phyloP scores from a whole-genome alignment of 2,113 vertebrate species.

The Haemorhous mexicanus region DNA sequence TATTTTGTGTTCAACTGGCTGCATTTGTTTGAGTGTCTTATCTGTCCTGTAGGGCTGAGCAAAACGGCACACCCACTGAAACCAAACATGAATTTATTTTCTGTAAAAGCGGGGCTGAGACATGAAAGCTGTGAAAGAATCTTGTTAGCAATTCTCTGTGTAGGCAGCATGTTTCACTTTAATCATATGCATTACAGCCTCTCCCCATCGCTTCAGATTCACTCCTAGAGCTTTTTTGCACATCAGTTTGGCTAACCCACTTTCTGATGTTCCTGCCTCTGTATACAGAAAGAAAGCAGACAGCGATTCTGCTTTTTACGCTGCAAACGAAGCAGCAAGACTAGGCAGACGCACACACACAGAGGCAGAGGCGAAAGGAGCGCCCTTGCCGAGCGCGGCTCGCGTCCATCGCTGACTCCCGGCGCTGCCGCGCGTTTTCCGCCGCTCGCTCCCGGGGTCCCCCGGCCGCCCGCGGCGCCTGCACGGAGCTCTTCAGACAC shows the following conservation, averaged over 20 bases:
- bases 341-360: neutral
- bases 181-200: conserved; percentile 22
- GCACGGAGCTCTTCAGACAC: conserved; percentile 57
- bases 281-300: neutral
- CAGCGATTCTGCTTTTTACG: neutral
- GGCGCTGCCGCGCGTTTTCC: neutral
- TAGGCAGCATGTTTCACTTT: conserved; percentile 51
- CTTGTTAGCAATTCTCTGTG: conserved; percentile 32
- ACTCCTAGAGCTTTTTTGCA: neutral
- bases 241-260: conserved; percentile 44
- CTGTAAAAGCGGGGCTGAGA: conserved; percentile 19
- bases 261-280: neutral
- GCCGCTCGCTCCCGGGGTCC: neutral
- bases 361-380: neutral
- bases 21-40: neutral
- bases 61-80: neutral
- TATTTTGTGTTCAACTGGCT: neutral
- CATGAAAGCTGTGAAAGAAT: conserved; percentile 26
- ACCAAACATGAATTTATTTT: conserved; percentile 42
- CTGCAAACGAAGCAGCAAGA: neutral
- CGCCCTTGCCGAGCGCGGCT: neutral
- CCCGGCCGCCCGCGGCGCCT: neutral
- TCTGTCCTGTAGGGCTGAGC: neutral
- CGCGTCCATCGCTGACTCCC: neutral
- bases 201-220: neutral